Percentiles rank a stretch among this genome's conserved stretches.
These are phyloP conservation scores for Heliconius hewitsoni DNA, from an alignment of 1,140 invertebrate species.

Conservation along the genomic window DNA sequence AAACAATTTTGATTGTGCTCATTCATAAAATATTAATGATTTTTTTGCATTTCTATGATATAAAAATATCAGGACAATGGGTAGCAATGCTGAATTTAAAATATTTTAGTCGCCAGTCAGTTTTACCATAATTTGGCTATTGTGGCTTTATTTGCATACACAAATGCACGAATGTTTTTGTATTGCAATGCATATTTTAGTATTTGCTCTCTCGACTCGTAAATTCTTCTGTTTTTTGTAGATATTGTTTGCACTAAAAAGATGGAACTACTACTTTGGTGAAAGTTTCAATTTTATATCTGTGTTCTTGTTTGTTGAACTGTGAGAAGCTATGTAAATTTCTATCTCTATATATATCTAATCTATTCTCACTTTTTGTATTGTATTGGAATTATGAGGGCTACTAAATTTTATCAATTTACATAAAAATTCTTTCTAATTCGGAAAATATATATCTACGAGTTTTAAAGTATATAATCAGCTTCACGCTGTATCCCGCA, in stretches of 20 bases:
- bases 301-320: not conserved
- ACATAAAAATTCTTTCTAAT: too few relatives aligned
- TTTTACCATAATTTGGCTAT: constrained; percentile 10
- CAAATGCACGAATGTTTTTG: constrained; percentile 8
- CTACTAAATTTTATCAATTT: too few relatives aligned
- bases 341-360: too few relatives aligned
- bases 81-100: not conserved
- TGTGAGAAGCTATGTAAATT: not conserved
- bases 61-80: not conserved
- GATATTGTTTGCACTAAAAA: not conserved
- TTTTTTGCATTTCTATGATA: not conserved
- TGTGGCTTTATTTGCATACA: constrained; percentile 10
- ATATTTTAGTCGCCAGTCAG: constrained; percentile 7
- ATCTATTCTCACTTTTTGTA: too few relatives aligned
- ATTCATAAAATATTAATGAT: not conserved
- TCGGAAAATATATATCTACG: too few relatives aligned
- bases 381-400: too few relatives aligned
- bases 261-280: not conserved
- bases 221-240: constrained; percentile 8
- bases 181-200: not conserved
- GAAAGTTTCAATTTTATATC: not conserved
- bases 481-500: too few relatives aligned
- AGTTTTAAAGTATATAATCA: not conserved
- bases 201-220: constrained; percentile 1
- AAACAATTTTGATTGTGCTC: not conserved